Evolutionary conservation across 2,797 vertebrate species (phyloP), one percentile per base, ranked within the genome.

Genomic region (Florisuga fusca): DNA sequence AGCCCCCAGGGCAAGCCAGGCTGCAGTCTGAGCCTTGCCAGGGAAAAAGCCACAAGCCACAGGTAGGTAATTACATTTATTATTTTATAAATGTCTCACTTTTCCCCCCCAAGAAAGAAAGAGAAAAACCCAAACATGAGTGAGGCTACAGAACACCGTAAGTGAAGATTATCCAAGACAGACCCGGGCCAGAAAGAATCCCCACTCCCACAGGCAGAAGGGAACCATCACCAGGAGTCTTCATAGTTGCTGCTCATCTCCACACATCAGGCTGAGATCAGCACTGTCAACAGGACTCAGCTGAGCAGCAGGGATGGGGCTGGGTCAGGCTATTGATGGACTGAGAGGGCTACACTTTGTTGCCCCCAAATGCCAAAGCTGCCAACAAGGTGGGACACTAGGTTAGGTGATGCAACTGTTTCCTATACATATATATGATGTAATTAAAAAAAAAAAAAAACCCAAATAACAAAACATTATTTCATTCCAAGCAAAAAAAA

Each of bases 51-150:
- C 90, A 91, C 1, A 2, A 85, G 41, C 15, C 62, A 59, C 1
- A 38, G 29, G 41, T n/a, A 58, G 21, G 78, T 81, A 79, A 71
- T 93, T 89, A 92, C 73, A 34, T 71, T 96, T 86, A 94, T 94
- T 96, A 95, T 95, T 88, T 93, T 92, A 94, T 90, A 96, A 97
- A 96, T 58, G 84, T 97, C 75, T 96, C 54, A 87, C 92, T 94
- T 94, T 79, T 41, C 29, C 91, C 38, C 38, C 72, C 94, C 71
- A 66, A 95, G 87, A 94, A 97, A 96, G 90, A 94, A 96, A 93
- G 93, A 83, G 22, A 95, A 94, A 95, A 93, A 94, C 80, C 62
- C 9, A 41, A 41, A 41, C 38, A 77, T 92, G 90, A 93, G 72
- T 83, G 89, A 89, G 94, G 87, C 69, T 94, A 95, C 94, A 96